Evolutionary conservation across 2,888 invertebrate genomes (phyloP).

Genomic region (Cantharis nigra): DNA sequence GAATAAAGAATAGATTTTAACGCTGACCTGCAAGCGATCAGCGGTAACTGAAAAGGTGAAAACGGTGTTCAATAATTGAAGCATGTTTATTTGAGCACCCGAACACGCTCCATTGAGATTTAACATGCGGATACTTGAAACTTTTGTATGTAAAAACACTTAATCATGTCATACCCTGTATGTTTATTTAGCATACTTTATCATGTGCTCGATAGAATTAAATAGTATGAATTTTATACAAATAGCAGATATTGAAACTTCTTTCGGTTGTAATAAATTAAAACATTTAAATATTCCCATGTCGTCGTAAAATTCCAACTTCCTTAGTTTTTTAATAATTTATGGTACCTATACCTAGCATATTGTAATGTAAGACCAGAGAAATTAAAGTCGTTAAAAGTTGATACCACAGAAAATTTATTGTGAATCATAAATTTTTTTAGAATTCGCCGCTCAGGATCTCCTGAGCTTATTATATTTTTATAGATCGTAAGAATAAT

Average conservation of each 20-base stretch:
- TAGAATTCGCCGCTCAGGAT: background rate
- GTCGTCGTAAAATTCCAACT: background rate
- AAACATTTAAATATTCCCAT: background rate
- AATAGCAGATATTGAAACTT: background rate
- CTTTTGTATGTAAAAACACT: no score
- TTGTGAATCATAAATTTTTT: background rate
- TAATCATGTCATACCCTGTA: no score
- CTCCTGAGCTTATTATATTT: background rate
- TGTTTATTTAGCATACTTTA: background rate
- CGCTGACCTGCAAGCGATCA: no score
- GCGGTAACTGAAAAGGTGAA: no score
- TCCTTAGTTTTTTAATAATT: background rate
- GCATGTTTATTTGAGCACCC: no score
- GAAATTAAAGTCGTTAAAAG: background rate
- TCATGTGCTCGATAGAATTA: background rate
- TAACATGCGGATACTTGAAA: no score
- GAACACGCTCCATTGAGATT: no score
- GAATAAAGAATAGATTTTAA: no score
- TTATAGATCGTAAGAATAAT: background rate
- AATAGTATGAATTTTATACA: background rate
- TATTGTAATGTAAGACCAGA: background rate
- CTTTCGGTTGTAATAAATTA: background rate
- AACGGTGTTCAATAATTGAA: no score
- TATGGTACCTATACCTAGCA: background rate
- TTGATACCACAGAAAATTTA: background rate